Conservation (phyloP, 2,797 vertebrate species). For the Neopelma chrysocephalum region DNA sequence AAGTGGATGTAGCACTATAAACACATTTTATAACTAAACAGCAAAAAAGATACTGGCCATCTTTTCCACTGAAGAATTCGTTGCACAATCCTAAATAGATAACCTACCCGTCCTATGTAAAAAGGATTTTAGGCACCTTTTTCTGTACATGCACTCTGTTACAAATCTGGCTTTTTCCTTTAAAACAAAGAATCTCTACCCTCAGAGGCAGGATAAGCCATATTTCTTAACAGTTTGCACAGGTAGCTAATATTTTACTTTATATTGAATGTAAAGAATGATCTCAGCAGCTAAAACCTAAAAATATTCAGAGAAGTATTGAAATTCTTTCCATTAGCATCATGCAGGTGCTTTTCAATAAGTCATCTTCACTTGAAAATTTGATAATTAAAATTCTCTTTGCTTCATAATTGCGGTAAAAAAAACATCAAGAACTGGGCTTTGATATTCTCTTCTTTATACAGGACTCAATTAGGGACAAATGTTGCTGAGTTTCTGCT, state of each 20-base stretch:
- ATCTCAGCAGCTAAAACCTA: background rate
- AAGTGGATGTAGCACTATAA: background rate
- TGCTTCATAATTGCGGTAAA: background rate
- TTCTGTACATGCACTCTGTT: background rate
- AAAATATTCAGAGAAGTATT: background rate
- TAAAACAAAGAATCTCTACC: background rate
- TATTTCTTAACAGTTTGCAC: background rate
- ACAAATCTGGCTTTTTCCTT: background rate
- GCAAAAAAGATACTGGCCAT: background rate
- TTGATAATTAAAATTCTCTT: slow-evolving; percentile 20
- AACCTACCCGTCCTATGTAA: background rate
- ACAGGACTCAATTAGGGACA: background rate
- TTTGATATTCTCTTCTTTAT: background rate
- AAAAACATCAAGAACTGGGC: background rate
- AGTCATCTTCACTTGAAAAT: background rate
- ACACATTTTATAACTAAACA: slow-evolving; percentile 27
- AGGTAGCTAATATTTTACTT: background rate
- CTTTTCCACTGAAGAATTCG: background rate
- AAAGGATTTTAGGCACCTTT: background rate
- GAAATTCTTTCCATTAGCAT: background rate
- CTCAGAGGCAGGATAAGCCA: background rate
- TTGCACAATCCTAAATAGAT: background rate
- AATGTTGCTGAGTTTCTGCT: background rate
- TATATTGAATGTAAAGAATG: background rate
- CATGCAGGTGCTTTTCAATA: background rate